Base-by-base conservation (phyloP, 2,888 invertebrate genomes). In the Onthophagus sagittarius region DNA sequence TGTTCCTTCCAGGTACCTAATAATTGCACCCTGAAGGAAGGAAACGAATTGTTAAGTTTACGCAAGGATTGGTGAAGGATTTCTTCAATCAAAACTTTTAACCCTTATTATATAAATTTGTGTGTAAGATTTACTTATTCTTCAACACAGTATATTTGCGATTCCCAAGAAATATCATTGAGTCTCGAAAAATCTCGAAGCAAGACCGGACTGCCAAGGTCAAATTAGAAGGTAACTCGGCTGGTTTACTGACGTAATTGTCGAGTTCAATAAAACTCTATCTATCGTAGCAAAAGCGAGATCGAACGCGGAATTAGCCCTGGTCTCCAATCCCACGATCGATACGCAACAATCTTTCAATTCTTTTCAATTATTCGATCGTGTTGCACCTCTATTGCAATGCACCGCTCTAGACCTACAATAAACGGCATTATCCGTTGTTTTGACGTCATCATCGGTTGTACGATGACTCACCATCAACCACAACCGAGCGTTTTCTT, bases 171-270 rank as follows among this genome's bases (percentile, higher is more conserved):
- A 53, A 53, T 53, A 9, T 53, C 39, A 53, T 7, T 11, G 39
- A 53, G 39, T 11, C 39, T 7, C 39, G 39, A 53, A 53, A 53
- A 53, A 53, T 53, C 39, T 53, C 39, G 39, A 53, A 53, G 39
- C 39, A 53, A 53, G 39, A 53, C 39, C 5, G 39, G 39, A 53
- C 67, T 67, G 23, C 67, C 67, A 67, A 67, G 67, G 67, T 67
- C 67, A 23, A 67, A 5, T 67, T 67, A 67, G 67, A 67, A 67
- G 67, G 67, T 67, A 67, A 67, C n/a, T 67, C 67, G 67, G 67
- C n/a, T 15, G 31, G 31, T 32, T 31, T 23, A 67, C 67, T 67
- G 67, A 67, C 67, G 67, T 67, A 67, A 67, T 67, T 67, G 67
- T 23, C 67, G 67, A 67, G 67, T 67, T 67, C 67, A 67, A 67